Evolutionary conservation across 1,140 invertebrate genomes (phyloP).

Genomic region (Brachionus sp.): DNA sequence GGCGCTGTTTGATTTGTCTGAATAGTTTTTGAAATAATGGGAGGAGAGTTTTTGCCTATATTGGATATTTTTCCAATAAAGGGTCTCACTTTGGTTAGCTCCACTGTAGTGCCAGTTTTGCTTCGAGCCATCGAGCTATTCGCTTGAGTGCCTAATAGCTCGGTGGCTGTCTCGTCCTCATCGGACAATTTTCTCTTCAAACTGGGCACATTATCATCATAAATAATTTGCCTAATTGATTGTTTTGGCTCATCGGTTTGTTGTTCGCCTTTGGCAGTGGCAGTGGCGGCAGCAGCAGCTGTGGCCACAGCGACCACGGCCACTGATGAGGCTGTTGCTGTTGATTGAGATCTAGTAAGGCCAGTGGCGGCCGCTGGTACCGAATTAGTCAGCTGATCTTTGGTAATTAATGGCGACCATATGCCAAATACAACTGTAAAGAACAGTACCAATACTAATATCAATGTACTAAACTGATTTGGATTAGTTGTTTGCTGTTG

Average conservation of each 20-base stretch:
- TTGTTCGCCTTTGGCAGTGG: neutral
- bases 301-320: neutral
- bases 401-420: conserved; percentile 51
- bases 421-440: conserved; percentile 59
- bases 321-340: neutral
- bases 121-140: conserved; percentile 4
- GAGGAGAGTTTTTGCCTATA: neutral
- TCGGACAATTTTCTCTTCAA: neutral
- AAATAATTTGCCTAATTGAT: neutral
- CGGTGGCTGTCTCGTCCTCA: neutral
- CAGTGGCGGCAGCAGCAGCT: conserved; percentile 26
- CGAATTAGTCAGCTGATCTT: conserved; percentile 26
- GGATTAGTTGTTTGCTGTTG: neutral
- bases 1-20: neutral
- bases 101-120: conserved; percentile 37
- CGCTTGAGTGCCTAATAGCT: neutral
- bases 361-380: neutral
- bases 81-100: conserved; percentile 36
- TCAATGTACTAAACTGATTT: conserved; percentile 20
- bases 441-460: conserved; percentile 56
- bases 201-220: neutral
- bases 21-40: neutral
- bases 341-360: neutral
- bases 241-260: conserved; percentile 25
- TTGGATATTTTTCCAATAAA: neutral